phyloP scores from a whole-genome alignment of 2,797 vertebrate genomes.

The Acestrorhynchus altus region DNA sequence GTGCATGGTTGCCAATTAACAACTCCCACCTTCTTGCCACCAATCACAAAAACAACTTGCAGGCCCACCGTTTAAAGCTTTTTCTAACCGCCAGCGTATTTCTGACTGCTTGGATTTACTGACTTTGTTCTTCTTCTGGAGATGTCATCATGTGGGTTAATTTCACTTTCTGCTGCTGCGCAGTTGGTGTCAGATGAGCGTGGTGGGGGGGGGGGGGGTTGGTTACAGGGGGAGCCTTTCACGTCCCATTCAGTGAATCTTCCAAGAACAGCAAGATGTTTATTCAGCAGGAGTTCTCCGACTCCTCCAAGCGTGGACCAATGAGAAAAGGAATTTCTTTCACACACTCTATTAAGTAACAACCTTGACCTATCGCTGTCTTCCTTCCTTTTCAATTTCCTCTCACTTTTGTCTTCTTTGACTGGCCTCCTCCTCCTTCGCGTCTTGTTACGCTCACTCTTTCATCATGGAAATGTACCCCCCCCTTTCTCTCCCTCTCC shows the following conservation, averaged over 20 bases:
- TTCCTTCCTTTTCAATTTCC: slow-evolving; percentile 51
- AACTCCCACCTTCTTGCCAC: slow-evolving; percentile 53
- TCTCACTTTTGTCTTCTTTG: slow-evolving; percentile 47
- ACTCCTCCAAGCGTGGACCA: slow-evolving; percentile 17
- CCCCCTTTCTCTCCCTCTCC: background rate
- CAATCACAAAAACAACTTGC: slow-evolving; percentile 49
- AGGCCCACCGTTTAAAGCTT: slow-evolving; percentile 38
- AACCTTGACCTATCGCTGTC: slow-evolving; percentile 31
- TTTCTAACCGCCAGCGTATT: slow-evolving; percentile 13
- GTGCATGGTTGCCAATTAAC: slow-evolving; percentile 55
- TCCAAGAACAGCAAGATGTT: background rate
- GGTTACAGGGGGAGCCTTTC: slow-evolving; percentile 9
- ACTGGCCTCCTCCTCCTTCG: slow-evolving; percentile 39
- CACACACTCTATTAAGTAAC: slow-evolving; percentile 33
- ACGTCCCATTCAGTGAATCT: background rate
- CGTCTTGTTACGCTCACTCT: slow-evolving; percentile 28
- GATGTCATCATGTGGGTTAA: slow-evolving; percentile 38
- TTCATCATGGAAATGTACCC: slow-evolving; percentile 39
- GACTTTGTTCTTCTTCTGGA: background rate
- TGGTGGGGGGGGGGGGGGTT: too few species aligned
- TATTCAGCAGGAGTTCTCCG: slow-evolving; percentile 23
- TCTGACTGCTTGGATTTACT: slow-evolving; percentile 16
- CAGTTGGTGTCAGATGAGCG: slow-evolving; percentile 7
- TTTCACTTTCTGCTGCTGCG: slow-evolving; percentile 21
- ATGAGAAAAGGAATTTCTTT: slow-evolving; percentile 18